phyloP scores from a whole-genome alignment of 2,888 invertebrate species.

The Aleiodes alternator region DNA sequence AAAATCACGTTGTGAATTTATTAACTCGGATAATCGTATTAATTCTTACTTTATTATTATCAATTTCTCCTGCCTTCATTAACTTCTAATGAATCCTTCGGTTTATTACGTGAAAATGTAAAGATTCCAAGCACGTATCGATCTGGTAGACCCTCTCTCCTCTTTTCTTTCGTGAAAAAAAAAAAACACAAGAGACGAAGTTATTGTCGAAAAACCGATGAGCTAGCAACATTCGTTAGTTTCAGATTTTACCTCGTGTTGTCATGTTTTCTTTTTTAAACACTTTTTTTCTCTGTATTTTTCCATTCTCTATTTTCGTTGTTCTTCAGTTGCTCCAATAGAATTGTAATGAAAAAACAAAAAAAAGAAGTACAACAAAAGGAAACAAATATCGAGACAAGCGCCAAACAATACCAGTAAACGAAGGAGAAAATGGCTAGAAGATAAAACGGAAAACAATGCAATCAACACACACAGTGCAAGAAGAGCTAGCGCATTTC shows the following conservation, averaged over 20 bases:
- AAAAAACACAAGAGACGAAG: background rate
- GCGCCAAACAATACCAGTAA: conserved; percentile 30
- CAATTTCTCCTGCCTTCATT: conserved; percentile 4
- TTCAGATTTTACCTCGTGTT: conserved; percentile 32
- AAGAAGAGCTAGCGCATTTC: conserved; percentile 36
- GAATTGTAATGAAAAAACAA: conserved; percentile 14
- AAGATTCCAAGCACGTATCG: conserved; percentile 9
- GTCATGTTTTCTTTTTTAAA: conserved; percentile 19
- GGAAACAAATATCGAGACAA: conserved; percentile 25
- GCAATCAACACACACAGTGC: conserved; percentile 31
- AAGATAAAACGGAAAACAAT: conserved; percentile 38
- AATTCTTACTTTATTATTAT: conserved; percentile 19
- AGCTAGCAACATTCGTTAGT: conserved; percentile 28
- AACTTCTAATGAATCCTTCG: background rate
- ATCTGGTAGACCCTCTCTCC: background rate
- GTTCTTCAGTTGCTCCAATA: conserved; percentile 18
- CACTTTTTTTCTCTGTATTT: conserved; percentile 8
- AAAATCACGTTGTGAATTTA: conserved; percentile 22
- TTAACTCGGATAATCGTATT: conserved; percentile 35
- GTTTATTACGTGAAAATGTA: background rate
- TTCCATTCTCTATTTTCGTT: background rate
- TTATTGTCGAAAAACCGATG: conserved; percentile 11
- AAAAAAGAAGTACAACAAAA: background rate
- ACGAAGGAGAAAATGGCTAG: conserved; percentile 37
- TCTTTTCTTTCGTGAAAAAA: background rate